phyloP scores from a whole-genome alignment of 2,888 invertebrate species.

The Candidula unifasciata region DNA sequence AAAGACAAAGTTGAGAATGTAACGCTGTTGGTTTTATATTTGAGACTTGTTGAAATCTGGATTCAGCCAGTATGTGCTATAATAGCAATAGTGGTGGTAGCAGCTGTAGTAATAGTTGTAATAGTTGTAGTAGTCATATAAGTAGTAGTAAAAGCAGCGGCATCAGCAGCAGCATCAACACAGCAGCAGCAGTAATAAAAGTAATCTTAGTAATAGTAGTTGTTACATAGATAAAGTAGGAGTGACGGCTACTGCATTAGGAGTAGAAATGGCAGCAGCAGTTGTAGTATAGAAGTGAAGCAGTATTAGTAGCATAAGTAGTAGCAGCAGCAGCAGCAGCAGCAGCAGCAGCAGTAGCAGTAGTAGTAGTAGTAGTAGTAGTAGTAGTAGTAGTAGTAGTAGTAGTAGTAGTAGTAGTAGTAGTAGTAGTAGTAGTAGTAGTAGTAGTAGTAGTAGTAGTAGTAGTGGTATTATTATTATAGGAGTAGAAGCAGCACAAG shows the following conservation, averaged over 20 bases:
- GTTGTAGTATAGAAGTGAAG: not conserved
- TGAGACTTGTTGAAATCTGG: too few relatives aligned
- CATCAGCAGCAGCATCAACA: not conserved
- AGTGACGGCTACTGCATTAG: conserved; percentile 3
- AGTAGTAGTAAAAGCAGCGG: not conserved
- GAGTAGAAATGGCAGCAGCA: not conserved
- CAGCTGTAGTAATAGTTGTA: not conserved
- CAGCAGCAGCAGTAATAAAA: not conserved
- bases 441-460: conserved; percentile 12
- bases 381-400: conserved; percentile 8
- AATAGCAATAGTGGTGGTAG: not conserved
- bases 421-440: not conserved
- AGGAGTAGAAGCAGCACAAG: not conserved
- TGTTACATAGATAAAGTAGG: conserved; percentile 1
- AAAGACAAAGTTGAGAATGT: too few relatives aligned
- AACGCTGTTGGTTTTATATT: too few relatives aligned
- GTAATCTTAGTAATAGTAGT: not conserved
- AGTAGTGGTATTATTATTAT: not conserved
- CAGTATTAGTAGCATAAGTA: not conserved
- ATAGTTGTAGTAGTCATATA: not conserved
- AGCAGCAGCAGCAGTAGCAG: conserved; percentile 21
- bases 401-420: not conserved
- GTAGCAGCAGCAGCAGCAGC: not conserved
- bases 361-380: not conserved
- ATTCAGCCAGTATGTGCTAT: too few relatives aligned